A percentile compares a stretch with the other conserved stretches of the same genome.
Evolutionary conservation across 2,113 vertebrate genomes (phyloP).

Genomic region (Tragelaphus buxtoni): DNA sequence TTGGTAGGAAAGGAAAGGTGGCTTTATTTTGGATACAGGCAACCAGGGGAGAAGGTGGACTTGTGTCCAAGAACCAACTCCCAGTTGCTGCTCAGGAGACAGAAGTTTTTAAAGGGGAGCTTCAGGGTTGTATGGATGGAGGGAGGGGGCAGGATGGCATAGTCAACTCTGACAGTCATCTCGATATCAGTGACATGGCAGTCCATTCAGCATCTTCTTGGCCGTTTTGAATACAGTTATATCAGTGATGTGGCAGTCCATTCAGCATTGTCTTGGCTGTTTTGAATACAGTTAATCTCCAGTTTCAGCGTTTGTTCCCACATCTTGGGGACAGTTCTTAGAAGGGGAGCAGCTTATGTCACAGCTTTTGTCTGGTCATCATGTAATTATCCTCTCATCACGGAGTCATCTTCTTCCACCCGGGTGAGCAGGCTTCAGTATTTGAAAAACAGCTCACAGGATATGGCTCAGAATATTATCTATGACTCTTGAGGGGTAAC

Average conservation of each 20-base stretch:
- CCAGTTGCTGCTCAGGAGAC: background rate
- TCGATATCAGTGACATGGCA: background rate
- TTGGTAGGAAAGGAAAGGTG: background rate
- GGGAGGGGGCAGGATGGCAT: background rate
- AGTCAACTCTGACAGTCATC: background rate
- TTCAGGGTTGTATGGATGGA: background rate
- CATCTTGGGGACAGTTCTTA: background rate
- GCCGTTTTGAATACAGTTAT: background rate
- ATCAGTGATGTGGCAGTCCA: background rate
- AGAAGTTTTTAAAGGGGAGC: background rate
- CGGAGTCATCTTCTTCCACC: background rate
- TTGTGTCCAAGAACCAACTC: background rate
- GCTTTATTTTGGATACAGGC: background rate
- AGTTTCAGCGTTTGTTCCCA: rapidly evolving
- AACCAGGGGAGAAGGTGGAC: background rate
- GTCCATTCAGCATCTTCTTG: background rate
- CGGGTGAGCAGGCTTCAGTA: background rate
- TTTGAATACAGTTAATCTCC: background rate
- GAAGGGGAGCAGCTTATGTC: background rate
- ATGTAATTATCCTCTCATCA: background rate
- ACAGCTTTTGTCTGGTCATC: background rate
- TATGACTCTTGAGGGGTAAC: background rate
- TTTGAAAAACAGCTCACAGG: background rate
- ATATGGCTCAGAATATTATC: background rate
- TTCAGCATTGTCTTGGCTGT: background rate